Percentiles rank a stretch among this genome's conserved stretches.
phyloP scores from a whole-genome alignment of 1,140 invertebrate genomes.

The Brachionus rubens region DNA sequence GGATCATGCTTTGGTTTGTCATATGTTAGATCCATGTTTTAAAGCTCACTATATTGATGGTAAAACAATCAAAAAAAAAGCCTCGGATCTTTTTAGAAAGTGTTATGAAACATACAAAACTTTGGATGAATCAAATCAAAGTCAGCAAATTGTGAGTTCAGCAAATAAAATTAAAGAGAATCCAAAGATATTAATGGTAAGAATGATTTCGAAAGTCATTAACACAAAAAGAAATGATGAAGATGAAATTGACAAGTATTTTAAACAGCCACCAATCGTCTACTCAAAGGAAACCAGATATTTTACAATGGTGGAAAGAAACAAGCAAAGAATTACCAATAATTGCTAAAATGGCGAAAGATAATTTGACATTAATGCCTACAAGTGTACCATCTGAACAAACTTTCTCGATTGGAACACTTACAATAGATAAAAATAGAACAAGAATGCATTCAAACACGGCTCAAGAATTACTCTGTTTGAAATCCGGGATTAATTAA shows the following conservation, averaged over 20 bases:
- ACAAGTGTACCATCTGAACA: not conserved
- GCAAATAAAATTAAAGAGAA: not conserved
- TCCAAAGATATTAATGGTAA: too few species aligned
- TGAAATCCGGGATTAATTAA: not conserved
- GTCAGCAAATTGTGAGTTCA: not conserved
- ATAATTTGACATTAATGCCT: not conserved
- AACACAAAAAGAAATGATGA: too few species aligned
- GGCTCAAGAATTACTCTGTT: not conserved
- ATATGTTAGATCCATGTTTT: slow-evolving; percentile 16
- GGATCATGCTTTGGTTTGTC: slow-evolving; percentile 13
- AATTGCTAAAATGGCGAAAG: too few species aligned
- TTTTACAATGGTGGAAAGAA: too few species aligned
- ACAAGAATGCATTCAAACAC: not conserved
- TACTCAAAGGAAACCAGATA: not conserved
- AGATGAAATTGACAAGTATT: too few species aligned
- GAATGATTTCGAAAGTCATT: too few species aligned
- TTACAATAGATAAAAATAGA: slow-evolving; percentile 7
- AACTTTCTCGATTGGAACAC: not conserved
- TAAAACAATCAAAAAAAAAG: not conserved
- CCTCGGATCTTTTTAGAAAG: not conserved
- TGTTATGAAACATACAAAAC: not conserved
- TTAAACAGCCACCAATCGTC: not conserved
- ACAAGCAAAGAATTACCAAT: too few species aligned
- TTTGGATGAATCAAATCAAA: not conserved
- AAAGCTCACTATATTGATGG: not conserved